Conservation (phyloP, 2,888 invertebrate species). For the Zaprionus lineosus region DNA sequence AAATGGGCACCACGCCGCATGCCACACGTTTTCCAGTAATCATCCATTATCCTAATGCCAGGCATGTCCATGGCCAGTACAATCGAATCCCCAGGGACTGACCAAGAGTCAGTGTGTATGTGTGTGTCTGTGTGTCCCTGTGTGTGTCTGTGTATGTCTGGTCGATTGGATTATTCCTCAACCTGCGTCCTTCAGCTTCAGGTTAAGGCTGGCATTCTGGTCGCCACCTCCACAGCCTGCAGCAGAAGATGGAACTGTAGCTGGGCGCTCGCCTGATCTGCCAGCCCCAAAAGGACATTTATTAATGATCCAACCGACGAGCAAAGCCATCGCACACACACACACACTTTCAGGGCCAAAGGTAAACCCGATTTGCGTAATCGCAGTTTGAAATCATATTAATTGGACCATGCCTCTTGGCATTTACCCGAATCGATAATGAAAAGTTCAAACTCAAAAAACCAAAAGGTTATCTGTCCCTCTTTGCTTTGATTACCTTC, state of each 20-base stretch:
- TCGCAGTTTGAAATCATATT: slow-evolving; percentile 59
- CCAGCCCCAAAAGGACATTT: slow-evolving; percentile 53
- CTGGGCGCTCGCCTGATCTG: slow-evolving; percentile 7
- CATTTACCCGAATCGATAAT: slow-evolving; percentile 63
- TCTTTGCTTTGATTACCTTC: slow-evolving; percentile 27
- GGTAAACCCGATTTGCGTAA: slow-evolving; percentile 57
- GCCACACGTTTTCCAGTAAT: slow-evolving; percentile 76
- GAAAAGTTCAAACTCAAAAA: slow-evolving; percentile 52
- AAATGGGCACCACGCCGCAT: slow-evolving; percentile 67
- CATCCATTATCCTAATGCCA: slow-evolving; percentile 80
- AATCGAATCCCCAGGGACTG: slow-evolving; percentile 47
- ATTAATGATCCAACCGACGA: slow-evolving; percentile 62
- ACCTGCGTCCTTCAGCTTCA: slow-evolving; percentile 30
- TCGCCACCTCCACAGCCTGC: background rate
- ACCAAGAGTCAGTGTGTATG: slow-evolving; percentile 24
- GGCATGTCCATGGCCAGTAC: slow-evolving; percentile 53
- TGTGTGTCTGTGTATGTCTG: slow-evolving; percentile 24
- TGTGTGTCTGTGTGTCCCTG: slow-evolving; percentile 10
- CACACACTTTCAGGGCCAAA: slow-evolving; percentile 24
- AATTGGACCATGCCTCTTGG: slow-evolving; percentile 58
- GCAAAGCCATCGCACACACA: slow-evolving; percentile 30
- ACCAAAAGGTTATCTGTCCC: slow-evolving; percentile 39
- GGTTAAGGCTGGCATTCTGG: too few relatives aligned
- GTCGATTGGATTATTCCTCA: slow-evolving; percentile 71
- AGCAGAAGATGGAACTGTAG: background rate